Percentiles rank a stretch among this genome's conserved stretches.
These are phyloP conservation scores for Halictus quadricinctus DNA, from an alignment of 2,888 invertebrate genomes.

Conservation along the genomic window DNA sequence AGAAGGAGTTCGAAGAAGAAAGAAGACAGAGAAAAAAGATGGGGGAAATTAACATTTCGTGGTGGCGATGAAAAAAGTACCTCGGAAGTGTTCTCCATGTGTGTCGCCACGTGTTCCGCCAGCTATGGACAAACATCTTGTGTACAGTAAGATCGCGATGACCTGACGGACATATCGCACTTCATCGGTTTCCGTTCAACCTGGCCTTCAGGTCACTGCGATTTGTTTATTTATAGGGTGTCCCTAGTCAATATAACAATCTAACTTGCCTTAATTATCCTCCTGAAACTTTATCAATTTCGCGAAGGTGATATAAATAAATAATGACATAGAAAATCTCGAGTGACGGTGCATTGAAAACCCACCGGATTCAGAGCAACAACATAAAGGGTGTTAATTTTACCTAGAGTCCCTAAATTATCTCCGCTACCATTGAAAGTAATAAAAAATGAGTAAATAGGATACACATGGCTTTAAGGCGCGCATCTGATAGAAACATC, in stretches of 20 bases:
- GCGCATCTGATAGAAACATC: too few species aligned
- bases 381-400: neutral
- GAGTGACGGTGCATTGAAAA: neutral
- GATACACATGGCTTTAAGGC: too few species aligned
- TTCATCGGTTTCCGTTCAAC: constrained; percentile 42
- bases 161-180: constrained; percentile 70
- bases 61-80: constrained; percentile 74
- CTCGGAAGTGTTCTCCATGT: constrained; percentile 79
- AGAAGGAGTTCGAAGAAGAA: constrained; percentile 56
- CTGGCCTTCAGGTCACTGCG: constrained; percentile 73
- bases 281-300: constrained; percentile 9
- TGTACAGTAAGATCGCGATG: constrained; percentile 76
- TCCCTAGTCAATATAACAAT: constrained; percentile 33
- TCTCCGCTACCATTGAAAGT: too few species aligned
- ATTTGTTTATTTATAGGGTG: constrained; percentile 68
- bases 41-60: constrained; percentile 66
- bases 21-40: constrained; percentile 57
- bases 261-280: constrained; percentile 4
- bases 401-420: too few species aligned
- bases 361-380: neutral
- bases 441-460: too few species aligned
- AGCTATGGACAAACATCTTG: constrained; percentile 79
- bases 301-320: neutral
- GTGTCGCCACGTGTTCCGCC: constrained; percentile 80
- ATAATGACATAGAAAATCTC: neutral